Evolutionary conservation across 2,113 vertebrate species (phyloP), one percentile per base, ranked within the genome.

Genomic region (Neogobius melanostomus): DNA sequence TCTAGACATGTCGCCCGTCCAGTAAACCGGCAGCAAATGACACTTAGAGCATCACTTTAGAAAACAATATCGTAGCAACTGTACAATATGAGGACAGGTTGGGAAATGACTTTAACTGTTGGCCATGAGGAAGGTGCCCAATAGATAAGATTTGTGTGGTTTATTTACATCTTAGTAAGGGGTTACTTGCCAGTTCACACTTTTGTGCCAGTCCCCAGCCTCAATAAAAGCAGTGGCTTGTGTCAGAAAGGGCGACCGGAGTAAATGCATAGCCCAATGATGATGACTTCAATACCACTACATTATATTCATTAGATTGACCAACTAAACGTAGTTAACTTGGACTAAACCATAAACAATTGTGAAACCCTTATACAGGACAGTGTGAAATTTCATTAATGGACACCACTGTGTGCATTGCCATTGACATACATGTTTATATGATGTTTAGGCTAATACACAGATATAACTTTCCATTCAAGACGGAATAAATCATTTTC

Each of bases 1-100:
- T 79, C 72, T 72, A 64, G 69, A 84, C 47, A 43, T 74, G 68
- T 72, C 28, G 48, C 69, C 50, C 7, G 6, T 65, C 71, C 74
- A 63, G 57, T 62, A 61, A 44, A 44, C 36, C 15, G 14, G 36
- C 69, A 21, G 63, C 56, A 74, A 28, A 47, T 63, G 66, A 74
- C 76, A 68, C 43, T 69, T 64, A 73, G 69, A 81, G 6, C 12
- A 28, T 59, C 21, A 59, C 16, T 5, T 42, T 77, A 42, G 36
- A 17, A 8, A 42, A 43, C 59, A 42, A 61, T 53, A 11, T 2
- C 3, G 3, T 36, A 36, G 28, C 28, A 36, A 36, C 28, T 36
- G 28, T 36, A 68, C 56, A 65, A 21, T 28, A 4, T 17, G 49
- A 72, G 14, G 51, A 57, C 14, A 15, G 36, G 42, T 61, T 61